Evolutionary conservation across 2,113 vertebrate species (phyloP).

Genomic region (Scartelaos histophorus): DNA sequence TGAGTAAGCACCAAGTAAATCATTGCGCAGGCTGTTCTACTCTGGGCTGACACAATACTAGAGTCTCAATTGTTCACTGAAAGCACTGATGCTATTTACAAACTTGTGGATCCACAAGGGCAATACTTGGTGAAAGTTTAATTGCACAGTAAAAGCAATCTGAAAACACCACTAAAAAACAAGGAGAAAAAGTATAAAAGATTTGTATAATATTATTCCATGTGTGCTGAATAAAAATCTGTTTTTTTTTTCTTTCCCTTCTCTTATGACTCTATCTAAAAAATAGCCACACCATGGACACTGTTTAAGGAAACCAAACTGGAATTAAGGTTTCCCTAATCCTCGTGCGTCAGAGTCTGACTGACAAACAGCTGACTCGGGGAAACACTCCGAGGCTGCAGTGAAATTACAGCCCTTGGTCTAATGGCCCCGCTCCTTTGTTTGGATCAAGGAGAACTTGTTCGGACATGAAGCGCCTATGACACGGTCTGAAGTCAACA

Average conservation of each 20-base stretch:
- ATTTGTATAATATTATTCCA: neutral
- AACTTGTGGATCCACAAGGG: neutral
- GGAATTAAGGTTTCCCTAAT: neutral
- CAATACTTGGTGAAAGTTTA: neutral
- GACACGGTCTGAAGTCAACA: constrained; percentile 56
- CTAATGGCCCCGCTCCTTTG: constrained; percentile 40
- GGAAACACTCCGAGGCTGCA: constrained; percentile 14
- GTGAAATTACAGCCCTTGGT: constrained; percentile 54
- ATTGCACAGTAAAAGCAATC: neutral
- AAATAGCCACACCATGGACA: neutral
- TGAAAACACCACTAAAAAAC: too few species aligned
- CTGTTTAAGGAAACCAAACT: neutral
- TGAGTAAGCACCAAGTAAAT: neutral
- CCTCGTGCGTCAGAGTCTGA: neutral
- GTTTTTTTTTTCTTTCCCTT: too few species aligned
- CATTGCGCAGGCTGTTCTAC: neutral
- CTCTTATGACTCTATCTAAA: neutral
- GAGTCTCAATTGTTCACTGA: neutral
- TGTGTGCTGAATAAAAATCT: neutral
- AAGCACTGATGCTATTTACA: neutral
- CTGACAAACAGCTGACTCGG: neutral
- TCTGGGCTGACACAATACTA: neutral
- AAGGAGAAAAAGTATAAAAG: neutral
- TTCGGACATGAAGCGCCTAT: constrained; percentile 62
- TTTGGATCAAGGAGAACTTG: constrained; percentile 58